Evolutionary conservation across 2,888 invertebrate genomes (phyloP).

Genomic region (Oithona nana): DNA sequence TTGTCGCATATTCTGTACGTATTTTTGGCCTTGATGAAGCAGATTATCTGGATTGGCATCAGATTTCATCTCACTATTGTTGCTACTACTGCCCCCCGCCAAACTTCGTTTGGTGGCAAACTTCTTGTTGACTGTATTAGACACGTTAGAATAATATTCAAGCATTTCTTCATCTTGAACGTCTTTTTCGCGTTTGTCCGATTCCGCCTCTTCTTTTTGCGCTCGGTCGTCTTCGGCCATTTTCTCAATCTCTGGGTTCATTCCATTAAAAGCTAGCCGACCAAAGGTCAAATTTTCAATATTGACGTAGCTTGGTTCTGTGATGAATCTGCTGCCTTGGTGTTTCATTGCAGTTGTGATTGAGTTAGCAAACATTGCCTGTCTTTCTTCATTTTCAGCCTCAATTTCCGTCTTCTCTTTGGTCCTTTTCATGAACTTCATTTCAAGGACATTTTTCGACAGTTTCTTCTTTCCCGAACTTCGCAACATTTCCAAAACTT

Average conservation of each 20-base stretch:
- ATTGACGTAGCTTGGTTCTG: conserved; percentile 1
- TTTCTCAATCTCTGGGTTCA: conserved; percentile 1
- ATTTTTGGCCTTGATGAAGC: background rate
- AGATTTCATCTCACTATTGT: no score
- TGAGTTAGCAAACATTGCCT: background rate
- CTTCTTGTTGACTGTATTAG: background rate
- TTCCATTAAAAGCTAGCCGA: conserved; percentile 4
- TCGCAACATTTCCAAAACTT: background rate
- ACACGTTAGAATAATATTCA: background rate
- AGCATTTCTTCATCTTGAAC: background rate
- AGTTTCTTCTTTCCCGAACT: background rate
- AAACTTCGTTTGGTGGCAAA: background rate
- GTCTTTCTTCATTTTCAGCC: background rate
- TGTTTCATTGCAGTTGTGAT: background rate
- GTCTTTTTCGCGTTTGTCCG: background rate
- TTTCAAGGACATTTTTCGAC: background rate
- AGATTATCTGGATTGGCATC: no score
- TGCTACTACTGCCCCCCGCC: background rate
- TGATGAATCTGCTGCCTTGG: background rate
- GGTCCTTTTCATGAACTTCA: background rate
- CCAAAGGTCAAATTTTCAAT: background rate
- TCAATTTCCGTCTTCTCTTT: background rate
- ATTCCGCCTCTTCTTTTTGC: background rate
- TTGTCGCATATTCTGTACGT: background rate
- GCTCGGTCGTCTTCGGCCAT: background rate